phyloP scores from a whole-genome alignment of 2,113 vertebrate genomes.

The Ardeotis arabs region DNA sequence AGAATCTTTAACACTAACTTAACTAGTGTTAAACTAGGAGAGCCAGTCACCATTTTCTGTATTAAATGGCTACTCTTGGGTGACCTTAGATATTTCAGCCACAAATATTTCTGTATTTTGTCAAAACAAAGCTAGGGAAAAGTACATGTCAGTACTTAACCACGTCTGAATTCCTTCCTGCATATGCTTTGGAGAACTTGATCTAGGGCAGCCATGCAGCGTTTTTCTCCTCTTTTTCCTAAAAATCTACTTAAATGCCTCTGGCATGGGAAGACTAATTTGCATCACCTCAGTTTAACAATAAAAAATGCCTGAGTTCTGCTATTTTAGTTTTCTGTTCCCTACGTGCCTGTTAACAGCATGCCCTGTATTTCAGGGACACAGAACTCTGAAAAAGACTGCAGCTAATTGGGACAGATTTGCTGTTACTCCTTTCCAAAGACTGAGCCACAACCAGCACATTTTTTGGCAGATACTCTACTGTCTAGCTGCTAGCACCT shows the following conservation, averaged over 20 bases:
- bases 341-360: background rate
- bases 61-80: background rate
- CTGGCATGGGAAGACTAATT: background rate
- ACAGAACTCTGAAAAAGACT: background rate
- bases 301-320: background rate
- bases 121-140: background rate
- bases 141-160: background rate
- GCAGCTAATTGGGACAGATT: background rate
- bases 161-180: background rate
- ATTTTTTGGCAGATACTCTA: background rate
- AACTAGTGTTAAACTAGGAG: background rate
- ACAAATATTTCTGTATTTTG: background rate
- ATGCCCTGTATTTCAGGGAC: background rate
- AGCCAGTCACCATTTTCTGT: background rate
- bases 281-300: background rate
- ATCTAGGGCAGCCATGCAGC: background rate
- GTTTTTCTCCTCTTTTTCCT: background rate
- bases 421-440: background rate
- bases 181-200: background rate
- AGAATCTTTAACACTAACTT: background rate
- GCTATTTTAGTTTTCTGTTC: background rate
- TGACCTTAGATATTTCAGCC: background rate
- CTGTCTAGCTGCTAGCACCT: background rate
- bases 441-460: background rate
- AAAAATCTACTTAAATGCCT: background rate